Evolutionary conservation across 2,797 vertebrate genomes (phyloP).

Genomic region (Spheniscus humboldti): DNA sequence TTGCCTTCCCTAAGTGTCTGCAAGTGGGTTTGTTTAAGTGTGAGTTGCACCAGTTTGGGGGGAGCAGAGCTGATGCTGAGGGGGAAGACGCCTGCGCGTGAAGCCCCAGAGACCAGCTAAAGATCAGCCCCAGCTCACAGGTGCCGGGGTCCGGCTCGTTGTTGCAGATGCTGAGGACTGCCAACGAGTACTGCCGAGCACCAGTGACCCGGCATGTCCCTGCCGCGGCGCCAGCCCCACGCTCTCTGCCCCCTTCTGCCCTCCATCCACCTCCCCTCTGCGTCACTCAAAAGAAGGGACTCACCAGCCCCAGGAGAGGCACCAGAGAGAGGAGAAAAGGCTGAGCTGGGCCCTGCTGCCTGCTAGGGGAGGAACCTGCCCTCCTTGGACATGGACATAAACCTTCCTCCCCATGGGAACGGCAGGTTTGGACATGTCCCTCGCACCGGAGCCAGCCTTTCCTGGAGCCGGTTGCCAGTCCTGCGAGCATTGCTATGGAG

Average conservation of each 20-base stretch:
- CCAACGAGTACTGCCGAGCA: neutral
- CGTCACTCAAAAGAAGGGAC: neutral
- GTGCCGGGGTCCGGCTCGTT: accelerated
- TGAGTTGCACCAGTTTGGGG: neutral
- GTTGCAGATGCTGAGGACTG: neutral
- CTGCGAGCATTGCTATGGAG: accelerated
- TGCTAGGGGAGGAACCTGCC: neutral
- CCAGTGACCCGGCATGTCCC: neutral
- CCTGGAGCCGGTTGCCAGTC: neutral
- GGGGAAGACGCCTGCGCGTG: accelerated
- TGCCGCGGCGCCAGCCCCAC: neutral
- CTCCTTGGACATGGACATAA: neutral
- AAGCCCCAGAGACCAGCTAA: neutral
- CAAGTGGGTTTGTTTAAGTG: neutral
- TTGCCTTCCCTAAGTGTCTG: neutral
- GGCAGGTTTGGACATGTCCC: neutral
- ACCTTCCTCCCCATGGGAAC: constrained; percentile 28
- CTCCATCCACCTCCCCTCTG: neutral
- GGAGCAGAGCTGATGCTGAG: neutral
- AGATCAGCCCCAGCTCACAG: neutral
- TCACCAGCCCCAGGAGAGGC: neutral
- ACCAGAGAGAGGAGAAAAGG: neutral
- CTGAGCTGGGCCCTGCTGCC: neutral
- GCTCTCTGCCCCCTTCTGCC: neutral
- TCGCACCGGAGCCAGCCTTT: accelerated